A percentile compares a stretch with the other conserved stretches of the same genome.
Conservation (phyloP, 2,888 invertebrate species). For the Aspidiotus destructor region DNA sequence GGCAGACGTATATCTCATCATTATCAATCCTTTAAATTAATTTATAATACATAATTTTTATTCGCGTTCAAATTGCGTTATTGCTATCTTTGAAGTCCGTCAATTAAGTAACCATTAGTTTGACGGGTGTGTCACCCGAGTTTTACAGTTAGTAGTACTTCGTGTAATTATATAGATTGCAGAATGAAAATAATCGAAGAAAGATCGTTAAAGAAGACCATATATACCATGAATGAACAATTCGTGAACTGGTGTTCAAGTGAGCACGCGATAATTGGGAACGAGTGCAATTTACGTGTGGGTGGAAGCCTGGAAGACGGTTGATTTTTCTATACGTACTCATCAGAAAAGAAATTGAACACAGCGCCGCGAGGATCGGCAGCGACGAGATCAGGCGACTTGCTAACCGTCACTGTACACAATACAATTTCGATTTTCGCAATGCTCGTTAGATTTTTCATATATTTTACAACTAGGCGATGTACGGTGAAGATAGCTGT, state of each 20-base stretch:
- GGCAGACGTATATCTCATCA: neutral
- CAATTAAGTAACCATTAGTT: constrained; percentile 24
- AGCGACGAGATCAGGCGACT: too few relatives aligned
- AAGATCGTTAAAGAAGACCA: constrained; percentile 17
- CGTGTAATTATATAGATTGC: constrained; percentile 19
- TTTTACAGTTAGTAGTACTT: constrained; percentile 4
- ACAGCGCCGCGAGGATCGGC: neutral
- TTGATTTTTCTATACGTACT: neutral
- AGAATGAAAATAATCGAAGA: constrained; percentile 21
- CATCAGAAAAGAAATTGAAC: neutral
- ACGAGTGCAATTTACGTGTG: constrained; percentile 12
- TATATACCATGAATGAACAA: constrained; percentile 21
- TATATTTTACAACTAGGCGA: too few relatives aligned
- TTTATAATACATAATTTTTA: neutral
- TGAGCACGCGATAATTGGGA: constrained; percentile 31
- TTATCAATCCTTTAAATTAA: neutral
- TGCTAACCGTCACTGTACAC: too few relatives aligned
- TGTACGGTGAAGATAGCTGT: too few relatives aligned
- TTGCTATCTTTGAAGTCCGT: neutral
- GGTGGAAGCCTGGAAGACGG: neutral
- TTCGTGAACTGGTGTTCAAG: constrained; percentile 20
- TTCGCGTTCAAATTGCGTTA: neutral
- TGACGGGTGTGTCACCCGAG: constrained; percentile 26
- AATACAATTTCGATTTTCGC: too few relatives aligned
- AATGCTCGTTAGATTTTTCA: too few relatives aligned